Evolutionary conservation across 2,797 vertebrate genomes (phyloP).

Genomic region (Channallabes apus): DNA sequence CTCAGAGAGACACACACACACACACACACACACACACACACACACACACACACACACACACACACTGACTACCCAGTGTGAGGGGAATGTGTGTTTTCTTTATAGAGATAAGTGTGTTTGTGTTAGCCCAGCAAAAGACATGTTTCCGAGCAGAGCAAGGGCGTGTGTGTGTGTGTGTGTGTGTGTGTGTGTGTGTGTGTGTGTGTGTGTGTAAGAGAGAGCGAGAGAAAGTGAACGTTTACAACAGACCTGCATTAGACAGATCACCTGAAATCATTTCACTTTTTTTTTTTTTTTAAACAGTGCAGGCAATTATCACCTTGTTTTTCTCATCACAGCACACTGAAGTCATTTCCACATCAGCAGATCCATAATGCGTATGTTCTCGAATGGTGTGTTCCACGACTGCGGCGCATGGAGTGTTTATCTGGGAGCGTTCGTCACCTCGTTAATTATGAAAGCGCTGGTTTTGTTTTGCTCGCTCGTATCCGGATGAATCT

Average conservation of each 20-base stretch:
- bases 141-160: slow-evolving; percentile 49
- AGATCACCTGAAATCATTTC: slow-evolving; percentile 30
- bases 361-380: slow-evolving; percentile 11
- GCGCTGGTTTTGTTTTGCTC: slow-evolving; percentile 3
- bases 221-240: slow-evolving; percentile 34
- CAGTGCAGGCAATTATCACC: slow-evolving; percentile 40
- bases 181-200: neutral
- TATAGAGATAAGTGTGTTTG: slow-evolving; percentile 61
- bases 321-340: slow-evolving; percentile 45
- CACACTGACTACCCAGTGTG: slow-evolving; percentile 42
- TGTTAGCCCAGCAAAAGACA: slow-evolving; percentile 55
- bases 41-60: slow-evolving; percentile 27
- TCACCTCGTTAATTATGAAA: slow-evolving; percentile 18
- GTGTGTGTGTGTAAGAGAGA: neutral
- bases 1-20: slow-evolving; percentile 22
- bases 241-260: slow-evolving; percentile 42
- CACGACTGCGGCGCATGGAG: slow-evolving; percentile 22
- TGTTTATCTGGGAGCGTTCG: neutral
- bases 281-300: slow-evolving; percentile 16
- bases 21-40: slow-evolving; percentile 17
- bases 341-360: slow-evolving; percentile 20
- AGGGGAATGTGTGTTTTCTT: slow-evolving; percentile 55
- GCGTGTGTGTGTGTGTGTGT: neutral
- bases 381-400: slow-evolving; percentile 20
- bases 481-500: slow-evolving; percentile 1